Evolutionary conservation across 2,888 invertebrate species (phyloP).

Genomic region (Lottia scabra): DNA sequence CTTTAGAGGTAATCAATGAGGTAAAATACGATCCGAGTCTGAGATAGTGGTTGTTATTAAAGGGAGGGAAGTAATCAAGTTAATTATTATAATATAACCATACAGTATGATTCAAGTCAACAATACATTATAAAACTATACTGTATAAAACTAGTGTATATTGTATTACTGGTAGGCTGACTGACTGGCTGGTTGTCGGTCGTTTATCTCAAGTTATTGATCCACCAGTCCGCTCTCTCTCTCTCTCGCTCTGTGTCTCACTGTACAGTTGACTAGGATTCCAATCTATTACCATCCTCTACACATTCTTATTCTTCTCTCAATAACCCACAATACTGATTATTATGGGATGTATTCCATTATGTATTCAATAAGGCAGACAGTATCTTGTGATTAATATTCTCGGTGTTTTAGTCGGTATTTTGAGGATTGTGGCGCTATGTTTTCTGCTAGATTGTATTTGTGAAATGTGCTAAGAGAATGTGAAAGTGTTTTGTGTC

Average conservation of each 20-base stretch:
- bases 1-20: no score
- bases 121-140: not conserved
- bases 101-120: no score
- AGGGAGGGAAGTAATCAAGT: not conserved
- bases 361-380: conserved; percentile 1
- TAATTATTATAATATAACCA: not conserved
- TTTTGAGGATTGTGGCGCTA: not conserved
- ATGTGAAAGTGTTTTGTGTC: not conserved
- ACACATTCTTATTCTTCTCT: no score
- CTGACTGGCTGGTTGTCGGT: not conserved
- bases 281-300: not conserved
- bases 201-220: not conserved
- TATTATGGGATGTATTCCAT: conserved; percentile 6
- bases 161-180: not conserved
- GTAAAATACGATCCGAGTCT: no score
- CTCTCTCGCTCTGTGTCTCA: not conserved
- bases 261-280: not conserved
- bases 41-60: no score
- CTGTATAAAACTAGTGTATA: no score
- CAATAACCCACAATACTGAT: not conserved
- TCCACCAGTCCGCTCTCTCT: not conserved
- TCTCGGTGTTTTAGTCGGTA: no score
- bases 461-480: conserved; percentile 4
- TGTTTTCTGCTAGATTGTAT: not conserved
- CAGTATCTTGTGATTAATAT: not conserved